phyloP scores from a whole-genome alignment of 2,797 vertebrate species.

The Myotis vivesi region DNA sequence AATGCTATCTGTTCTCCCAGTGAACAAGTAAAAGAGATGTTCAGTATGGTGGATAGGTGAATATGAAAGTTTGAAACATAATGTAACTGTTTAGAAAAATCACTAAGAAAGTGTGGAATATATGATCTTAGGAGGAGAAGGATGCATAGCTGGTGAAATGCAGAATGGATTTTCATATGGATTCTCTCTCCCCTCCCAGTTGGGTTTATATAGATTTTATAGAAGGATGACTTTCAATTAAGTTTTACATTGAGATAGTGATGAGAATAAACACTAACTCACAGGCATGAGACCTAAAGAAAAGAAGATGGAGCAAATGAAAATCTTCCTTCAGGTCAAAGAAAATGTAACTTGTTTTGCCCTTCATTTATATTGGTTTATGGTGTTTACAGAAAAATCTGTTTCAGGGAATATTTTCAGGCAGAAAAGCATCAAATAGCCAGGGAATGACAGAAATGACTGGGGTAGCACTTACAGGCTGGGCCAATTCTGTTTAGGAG shows the following conservation, averaged over 20 bases:
- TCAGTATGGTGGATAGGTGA: not conserved
- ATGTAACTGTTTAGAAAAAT: not conserved
- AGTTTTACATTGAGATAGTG: not conserved
- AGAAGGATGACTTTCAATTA: not conserved
- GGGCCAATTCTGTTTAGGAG: not conserved
- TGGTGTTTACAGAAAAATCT: not conserved
- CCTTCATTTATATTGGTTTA: not conserved
- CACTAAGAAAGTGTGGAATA: not conserved
- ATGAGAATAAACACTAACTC: not conserved
- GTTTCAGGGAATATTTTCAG: not conserved
- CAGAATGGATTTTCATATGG: not conserved
- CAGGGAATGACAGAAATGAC: not conserved
- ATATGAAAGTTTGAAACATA: not conserved
- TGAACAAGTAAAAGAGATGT: not conserved
- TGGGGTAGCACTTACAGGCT: not conserved
- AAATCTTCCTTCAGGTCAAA: not conserved
- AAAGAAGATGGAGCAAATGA: not conserved
- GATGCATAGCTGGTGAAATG: not conserved
- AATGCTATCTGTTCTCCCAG: not conserved
- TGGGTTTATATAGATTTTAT: not conserved
- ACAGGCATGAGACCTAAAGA: not conserved
- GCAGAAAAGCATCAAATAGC: not conserved
- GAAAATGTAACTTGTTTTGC: not conserved
- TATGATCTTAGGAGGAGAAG: not conserved
- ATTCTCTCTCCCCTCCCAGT: not conserved